Evolutionary conservation across 2,888 invertebrate species (phyloP).

Genomic region (Hydraecia micacea): DNA sequence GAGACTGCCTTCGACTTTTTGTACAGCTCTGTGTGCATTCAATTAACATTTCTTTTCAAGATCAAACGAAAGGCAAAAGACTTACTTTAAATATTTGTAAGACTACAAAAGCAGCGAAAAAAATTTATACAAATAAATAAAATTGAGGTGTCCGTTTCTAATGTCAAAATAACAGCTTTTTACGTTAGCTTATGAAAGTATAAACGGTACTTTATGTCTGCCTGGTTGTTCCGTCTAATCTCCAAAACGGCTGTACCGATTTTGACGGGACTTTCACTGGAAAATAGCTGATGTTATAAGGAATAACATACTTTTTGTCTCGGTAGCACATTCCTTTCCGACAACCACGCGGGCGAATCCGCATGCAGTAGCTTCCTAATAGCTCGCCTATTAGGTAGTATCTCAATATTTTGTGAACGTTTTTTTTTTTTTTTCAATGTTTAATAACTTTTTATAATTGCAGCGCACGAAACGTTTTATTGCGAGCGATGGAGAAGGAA

Average conservation of each 20-base stretch:
- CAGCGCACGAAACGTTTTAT: conserved; percentile 88
- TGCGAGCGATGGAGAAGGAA: conserved; percentile 85
- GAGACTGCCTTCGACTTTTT: not conserved
- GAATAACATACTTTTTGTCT: not conserved
- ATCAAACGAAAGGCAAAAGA: not conserved
- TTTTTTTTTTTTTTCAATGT: conserved; percentile 3
- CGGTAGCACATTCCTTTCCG: not conserved
- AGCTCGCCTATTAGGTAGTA: too few relatives aligned
- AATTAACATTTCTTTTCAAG: not conserved
- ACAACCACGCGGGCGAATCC: not conserved
- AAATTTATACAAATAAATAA: too few relatives aligned
- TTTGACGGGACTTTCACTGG: not conserved
- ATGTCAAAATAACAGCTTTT: too few relatives aligned
- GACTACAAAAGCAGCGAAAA: not conserved
- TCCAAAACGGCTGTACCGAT: not conserved
- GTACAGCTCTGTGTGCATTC: not conserved
- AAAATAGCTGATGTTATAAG: not conserved
- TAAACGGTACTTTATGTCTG: not conserved
- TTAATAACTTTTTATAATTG: not conserved
- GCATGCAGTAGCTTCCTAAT: too few relatives aligned
- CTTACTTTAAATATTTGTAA: not conserved
- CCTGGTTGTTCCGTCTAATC: not conserved
- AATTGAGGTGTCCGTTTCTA: too few relatives aligned
- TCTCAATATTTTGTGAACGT: not conserved
- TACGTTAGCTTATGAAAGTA: too few relatives aligned